Evolutionary conservation across 2,888 invertebrate species (phyloP).

Genomic region (Terebella lapidaria): DNA sequence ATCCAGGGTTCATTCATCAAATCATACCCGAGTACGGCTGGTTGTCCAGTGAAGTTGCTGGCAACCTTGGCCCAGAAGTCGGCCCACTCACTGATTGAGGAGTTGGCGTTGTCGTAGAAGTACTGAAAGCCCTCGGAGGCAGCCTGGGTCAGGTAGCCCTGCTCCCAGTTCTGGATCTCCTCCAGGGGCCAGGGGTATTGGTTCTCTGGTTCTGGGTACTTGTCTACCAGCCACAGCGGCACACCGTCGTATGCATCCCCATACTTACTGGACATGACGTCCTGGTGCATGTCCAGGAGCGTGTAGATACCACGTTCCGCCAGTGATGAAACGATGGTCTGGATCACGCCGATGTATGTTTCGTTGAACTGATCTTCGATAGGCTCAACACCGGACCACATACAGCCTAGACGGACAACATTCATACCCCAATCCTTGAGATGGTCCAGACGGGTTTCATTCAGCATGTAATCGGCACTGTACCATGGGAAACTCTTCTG

Average conservation of each 20-base stretch:
- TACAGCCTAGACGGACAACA: conserved; percentile 30
- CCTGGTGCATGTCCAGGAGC: conserved; percentile 35
- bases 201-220: conserved; percentile 26
- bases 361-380: conserved; percentile 23
- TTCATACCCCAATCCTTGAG: conserved; percentile 31
- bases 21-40: conserved; percentile 30
- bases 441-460: conserved; percentile 23
- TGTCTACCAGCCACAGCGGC: conserved; percentile 30
- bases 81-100: conserved; percentile 23
- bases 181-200: conserved; percentile 32
- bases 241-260: conserved; percentile 29
- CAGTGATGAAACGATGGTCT: conserved; percentile 19
- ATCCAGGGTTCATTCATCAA: conserved; percentile 35
- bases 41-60: conserved; percentile 19
- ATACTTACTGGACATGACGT: conserved; percentile 24
- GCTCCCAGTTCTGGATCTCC: conserved; percentile 16
- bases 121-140: conserved; percentile 29
- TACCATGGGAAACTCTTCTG: conserved; percentile 31
- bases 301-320: conserved; percentile 28
- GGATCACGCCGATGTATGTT: conserved; percentile 28
- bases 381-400: conserved; percentile 33
- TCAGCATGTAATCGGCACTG: conserved; percentile 16
- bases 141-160: conserved; percentile 31
- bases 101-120: conserved; percentile 29
- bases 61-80: conserved; percentile 31